A percentile compares a stretch with the other conserved stretches of the same genome.
Conservation (phyloP, 2,888 invertebrate species). For the Drosophila parthenogenetica region DNA sequence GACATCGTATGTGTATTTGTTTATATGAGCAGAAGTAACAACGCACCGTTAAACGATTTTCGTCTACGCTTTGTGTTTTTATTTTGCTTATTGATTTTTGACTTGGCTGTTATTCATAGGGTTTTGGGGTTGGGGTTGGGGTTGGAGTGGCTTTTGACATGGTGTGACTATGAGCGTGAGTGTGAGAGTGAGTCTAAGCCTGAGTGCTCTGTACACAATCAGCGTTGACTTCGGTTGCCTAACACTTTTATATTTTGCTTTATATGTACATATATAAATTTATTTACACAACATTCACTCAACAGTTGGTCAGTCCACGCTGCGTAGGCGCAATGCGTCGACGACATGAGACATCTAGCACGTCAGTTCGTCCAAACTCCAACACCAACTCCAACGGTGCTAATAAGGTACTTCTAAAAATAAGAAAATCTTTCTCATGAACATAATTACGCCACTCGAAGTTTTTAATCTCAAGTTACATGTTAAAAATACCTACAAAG, state of each 20-base stretch:
- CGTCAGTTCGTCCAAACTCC: slow-evolving; percentile 53
- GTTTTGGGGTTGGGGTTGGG: not conserved
- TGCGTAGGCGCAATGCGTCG: slow-evolving; percentile 58
- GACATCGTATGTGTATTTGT: slow-evolving; percentile 3
- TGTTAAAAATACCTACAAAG: slow-evolving; percentile 14
- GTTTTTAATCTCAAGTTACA: slow-evolving; percentile 19
- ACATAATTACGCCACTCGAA: slow-evolving; percentile 3
- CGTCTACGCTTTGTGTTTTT: not conserved
- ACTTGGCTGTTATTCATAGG: slow-evolving; percentile 24
- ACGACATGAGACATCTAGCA: slow-evolving; percentile 44
- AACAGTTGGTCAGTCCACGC: slow-evolving; percentile 57
- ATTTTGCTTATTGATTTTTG: slow-evolving; percentile 23
- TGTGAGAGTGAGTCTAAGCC: not conserved
- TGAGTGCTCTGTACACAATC: not conserved
- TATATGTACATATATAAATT: not conserved
- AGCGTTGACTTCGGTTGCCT: slow-evolving; percentile 54
- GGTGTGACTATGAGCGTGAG: not conserved
- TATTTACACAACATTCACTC: slow-evolving; percentile 50
- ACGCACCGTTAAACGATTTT: slow-evolving; percentile 50
- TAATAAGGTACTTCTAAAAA: slow-evolving; percentile 25
- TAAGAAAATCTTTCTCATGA: slow-evolving; percentile 9
- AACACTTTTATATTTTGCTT: slow-evolving; percentile 41
- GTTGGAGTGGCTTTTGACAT: not conserved
- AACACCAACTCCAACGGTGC: slow-evolving; percentile 44
- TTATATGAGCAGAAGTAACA: slow-evolving; percentile 6